Percentiles rank a stretch among this genome's conserved stretches.
Evolutionary conservation across 2,797 vertebrate species (phyloP).

Genomic region (Alauda arvensis): DNA sequence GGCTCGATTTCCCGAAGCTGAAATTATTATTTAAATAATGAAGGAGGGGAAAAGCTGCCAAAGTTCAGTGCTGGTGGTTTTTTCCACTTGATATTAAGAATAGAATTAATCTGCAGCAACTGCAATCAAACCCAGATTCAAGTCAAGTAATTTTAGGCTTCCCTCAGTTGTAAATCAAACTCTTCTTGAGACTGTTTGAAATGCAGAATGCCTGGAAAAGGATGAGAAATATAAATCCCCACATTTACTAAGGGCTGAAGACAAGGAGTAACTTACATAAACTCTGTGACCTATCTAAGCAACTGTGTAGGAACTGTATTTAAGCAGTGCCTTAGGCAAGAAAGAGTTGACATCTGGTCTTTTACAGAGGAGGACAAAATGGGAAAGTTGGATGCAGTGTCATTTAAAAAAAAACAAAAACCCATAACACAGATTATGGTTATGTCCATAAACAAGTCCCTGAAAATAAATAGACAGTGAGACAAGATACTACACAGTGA

Average conservation of each 20-base stretch:
- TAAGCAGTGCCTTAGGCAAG: background rate
- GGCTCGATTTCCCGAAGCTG: background rate
- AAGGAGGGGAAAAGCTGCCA: background rate
- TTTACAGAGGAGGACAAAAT: background rate
- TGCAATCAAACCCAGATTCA: background rate
- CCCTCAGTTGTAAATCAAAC: background rate
- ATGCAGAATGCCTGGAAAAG: background rate
- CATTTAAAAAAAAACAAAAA: background rate
- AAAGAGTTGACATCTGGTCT: background rate
- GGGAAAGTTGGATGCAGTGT: background rate
- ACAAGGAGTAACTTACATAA: background rate
- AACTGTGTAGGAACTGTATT: background rate
- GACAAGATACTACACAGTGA: background rate
- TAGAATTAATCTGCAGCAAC: background rate
- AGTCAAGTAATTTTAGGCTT: background rate
- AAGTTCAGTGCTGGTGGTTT: background rate
- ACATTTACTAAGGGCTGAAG: background rate
- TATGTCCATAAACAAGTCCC: background rate
- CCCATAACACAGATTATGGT: fast-evolving
- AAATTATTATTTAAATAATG: constrained; percentile 37
- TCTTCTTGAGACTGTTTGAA: background rate
- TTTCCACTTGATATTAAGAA: background rate
- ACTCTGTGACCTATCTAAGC: background rate
- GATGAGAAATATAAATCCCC: background rate
- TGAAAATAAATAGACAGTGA: background rate